A percentile compares a stretch with the other conserved stretches of the same genome.
Conservation (phyloP, 2,113 vertebrate genomes). For the Dissostichus mawsoni region DNA sequence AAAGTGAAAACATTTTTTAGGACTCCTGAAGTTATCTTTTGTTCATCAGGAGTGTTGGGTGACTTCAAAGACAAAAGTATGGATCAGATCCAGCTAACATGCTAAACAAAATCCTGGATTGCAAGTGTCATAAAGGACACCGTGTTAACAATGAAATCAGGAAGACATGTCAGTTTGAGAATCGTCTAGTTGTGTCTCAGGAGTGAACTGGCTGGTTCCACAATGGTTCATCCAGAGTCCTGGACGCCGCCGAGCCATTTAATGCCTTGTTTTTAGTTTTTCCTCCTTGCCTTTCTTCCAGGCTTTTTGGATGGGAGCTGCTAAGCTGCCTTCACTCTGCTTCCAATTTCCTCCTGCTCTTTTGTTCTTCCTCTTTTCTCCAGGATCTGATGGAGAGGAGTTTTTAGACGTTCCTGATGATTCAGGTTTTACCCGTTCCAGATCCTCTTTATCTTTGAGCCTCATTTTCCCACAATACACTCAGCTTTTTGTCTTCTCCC, state of each 20-base stretch:
- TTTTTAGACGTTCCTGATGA: constrained; percentile 59
- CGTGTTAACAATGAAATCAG: constrained; percentile 48
- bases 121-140: constrained; percentile 39
- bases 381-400: constrained; percentile 62
- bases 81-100: constrained; percentile 36
- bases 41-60: constrained; percentile 25
- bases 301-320: constrained; percentile 66
- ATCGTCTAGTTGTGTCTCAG: constrained; percentile 46
- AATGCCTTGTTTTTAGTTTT: constrained; percentile 73
- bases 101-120: constrained; percentile 46
- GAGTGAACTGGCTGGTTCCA: constrained; percentile 48
- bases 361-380: constrained; percentile 67
- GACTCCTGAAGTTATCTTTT: constrained; percentile 24
- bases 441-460: constrained; percentile 56
- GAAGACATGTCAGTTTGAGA: constrained; percentile 51
- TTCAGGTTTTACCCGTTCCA: constrained; percentile 65
- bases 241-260: constrained; percentile 51
- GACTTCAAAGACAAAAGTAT: constrained; percentile 33
- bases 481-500: constrained; percentile 39
- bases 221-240: constrained; percentile 39
- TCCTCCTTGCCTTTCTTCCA: constrained; percentile 59
- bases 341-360: constrained; percentile 77
- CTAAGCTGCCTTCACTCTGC: constrained; percentile 70
- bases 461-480: constrained; percentile 56
- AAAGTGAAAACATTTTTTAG: constrained; percentile 37